A percentile compares a stretch with the other conserved stretches of the same genome.
phyloP scores from a whole-genome alignment of 2,113 vertebrate genomes.

The Sturnus vulgaris region DNA sequence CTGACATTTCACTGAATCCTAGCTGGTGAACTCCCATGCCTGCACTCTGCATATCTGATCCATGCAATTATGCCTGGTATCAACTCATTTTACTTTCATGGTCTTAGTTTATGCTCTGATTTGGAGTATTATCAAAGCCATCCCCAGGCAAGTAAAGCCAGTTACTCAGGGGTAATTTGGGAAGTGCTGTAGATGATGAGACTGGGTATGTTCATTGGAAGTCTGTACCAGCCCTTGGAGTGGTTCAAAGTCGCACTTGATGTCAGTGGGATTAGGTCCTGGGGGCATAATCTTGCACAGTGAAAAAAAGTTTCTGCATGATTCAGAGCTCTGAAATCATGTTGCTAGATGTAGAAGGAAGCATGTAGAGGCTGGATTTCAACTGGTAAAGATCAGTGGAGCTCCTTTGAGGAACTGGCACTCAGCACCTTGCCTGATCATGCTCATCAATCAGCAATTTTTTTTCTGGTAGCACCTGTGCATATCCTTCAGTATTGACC shows the following conservation, averaged over 20 bases:
- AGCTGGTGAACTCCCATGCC: background rate
- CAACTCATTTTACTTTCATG: background rate
- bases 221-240: background rate
- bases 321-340: background rate
- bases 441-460: background rate
- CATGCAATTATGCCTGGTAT: background rate
- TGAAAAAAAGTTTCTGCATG: background rate
- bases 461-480: background rate
- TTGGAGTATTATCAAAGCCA: background rate
- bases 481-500: constrained; percentile 5
- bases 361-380: background rate
- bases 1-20: background rate
- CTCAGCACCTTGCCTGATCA: constrained; percentile 20
- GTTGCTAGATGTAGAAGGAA: background rate
- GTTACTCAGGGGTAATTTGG: background rate
- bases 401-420: constrained; percentile 33
- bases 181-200: background rate
- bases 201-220: background rate
- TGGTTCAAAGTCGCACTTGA: background rate
- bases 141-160: background rate
- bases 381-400: background rate
- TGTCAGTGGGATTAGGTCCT: background rate
- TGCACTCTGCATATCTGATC: background rate
- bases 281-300: background rate
- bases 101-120: background rate